Conservation (phyloP, 2,888 invertebrate species). For the Acleris sparsana region DNA sequence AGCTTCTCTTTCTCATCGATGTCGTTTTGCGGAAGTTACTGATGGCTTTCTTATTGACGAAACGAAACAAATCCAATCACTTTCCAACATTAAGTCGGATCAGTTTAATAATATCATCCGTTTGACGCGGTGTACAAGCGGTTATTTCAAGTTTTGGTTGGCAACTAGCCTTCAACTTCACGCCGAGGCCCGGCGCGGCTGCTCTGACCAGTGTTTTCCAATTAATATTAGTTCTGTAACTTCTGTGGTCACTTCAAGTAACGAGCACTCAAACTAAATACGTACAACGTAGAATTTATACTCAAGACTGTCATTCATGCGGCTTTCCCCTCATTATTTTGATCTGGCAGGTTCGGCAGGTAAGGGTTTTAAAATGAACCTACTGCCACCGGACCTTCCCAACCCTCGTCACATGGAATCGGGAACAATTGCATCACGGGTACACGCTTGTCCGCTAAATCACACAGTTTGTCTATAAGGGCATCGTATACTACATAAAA, state of each 20-base stretch:
- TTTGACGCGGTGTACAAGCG: conserved; percentile 4
- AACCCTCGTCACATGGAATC: too few species aligned
- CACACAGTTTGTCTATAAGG: too few species aligned
- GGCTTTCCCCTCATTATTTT: too few species aligned
- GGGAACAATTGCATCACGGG: too few species aligned
- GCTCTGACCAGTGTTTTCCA: conserved; percentile 26
- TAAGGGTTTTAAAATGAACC: too few species aligned
- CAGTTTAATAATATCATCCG: background rate
- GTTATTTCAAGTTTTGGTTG: conserved; percentile 24
- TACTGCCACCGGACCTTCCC: too few species aligned
- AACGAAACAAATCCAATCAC: conserved; percentile 3
- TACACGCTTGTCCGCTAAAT: too few species aligned
- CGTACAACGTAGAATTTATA: background rate
- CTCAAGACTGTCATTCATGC: background rate
- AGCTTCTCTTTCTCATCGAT: conserved; percentile 4
- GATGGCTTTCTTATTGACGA: conserved; percentile 11
- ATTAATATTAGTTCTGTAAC: conserved; percentile 32
- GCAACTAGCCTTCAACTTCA: conserved; percentile 27
- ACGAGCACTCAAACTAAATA: conserved; percentile 4
- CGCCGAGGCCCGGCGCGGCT: background rate
- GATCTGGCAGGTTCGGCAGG: too few species aligned
- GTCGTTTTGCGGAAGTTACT: conserved; percentile 9
- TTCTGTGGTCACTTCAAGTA: conserved; percentile 17
- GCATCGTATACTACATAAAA: too few species aligned
- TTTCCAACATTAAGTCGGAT: background rate